Conservation (phyloP, 53 echinoderm and acorn worm genomes). For the Holothuria leucospilota region DNA sequence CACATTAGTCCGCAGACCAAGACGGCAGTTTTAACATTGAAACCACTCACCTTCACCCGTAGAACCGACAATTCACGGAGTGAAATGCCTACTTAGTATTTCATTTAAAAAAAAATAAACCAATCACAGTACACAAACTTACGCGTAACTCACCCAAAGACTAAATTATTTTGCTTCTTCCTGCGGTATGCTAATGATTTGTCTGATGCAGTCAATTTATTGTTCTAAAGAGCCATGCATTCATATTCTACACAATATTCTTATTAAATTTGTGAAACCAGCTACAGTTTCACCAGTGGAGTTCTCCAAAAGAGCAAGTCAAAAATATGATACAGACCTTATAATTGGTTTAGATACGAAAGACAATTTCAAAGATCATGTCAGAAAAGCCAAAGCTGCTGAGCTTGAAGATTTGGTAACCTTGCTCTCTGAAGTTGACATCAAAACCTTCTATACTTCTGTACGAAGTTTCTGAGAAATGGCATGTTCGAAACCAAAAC, state of each 20-base stretch:
- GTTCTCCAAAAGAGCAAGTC: slow-evolving; percentile 42
- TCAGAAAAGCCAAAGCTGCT: neutral
- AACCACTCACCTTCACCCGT: neutral
- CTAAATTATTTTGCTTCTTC: slow-evolving; percentile 59
- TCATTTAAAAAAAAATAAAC: no score
- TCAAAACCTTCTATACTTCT: slow-evolving; percentile 52
- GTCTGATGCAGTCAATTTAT: slow-evolving; percentile 50
- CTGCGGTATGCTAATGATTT: slow-evolving; percentile 55
- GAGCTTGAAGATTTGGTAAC: no score
- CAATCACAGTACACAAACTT: neutral
- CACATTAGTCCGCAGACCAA: neutral
- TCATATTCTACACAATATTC: slow-evolving; percentile 51
- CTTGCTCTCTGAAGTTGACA: slow-evolving; percentile 31
- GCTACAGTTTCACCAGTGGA: slow-evolving; percentile 30
- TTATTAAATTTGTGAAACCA: slow-evolving; percentile 57
- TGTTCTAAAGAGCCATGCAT: slow-evolving; percentile 51
- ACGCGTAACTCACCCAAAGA: no score
- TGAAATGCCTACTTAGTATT: neutral
- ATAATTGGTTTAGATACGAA: slow-evolving; percentile 56
- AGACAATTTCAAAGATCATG: slow-evolving; percentile 41
- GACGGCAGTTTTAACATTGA: neutral
- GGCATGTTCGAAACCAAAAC: slow-evolving; percentile 34
- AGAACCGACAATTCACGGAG: slow-evolving; percentile 1
- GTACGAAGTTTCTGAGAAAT: slow-evolving; percentile 57
- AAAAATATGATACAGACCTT: slow-evolving; percentile 53